A percentile compares a stretch with the other conserved stretches of the same genome.
Evolutionary conservation across 2,888 invertebrate species (phyloP).

Genomic region (Drosophila subsilvestris): DNA sequence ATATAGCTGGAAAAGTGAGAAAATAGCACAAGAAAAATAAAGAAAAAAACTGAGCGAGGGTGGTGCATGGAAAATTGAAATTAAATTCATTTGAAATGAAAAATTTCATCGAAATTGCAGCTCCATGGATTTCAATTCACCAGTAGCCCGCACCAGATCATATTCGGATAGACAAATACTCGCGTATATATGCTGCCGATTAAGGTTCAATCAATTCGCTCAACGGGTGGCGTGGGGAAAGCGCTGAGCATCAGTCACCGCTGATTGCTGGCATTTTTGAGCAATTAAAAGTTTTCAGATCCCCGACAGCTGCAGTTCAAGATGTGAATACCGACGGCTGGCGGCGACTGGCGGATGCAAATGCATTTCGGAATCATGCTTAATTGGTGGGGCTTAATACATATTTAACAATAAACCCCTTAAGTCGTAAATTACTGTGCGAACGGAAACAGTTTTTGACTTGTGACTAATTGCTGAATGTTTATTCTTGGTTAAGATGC

Average conservation of each 20-base stretch:
- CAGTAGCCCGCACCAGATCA: background rate
- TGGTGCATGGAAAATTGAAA: constrained; percentile 38
- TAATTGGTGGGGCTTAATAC: constrained; percentile 28
- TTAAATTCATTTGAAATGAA: constrained; percentile 53
- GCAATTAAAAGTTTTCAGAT: constrained; percentile 40
- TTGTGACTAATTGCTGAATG: constrained; percentile 19
- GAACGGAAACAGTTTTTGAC: constrained; percentile 20
- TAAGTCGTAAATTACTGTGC: constrained; percentile 27
- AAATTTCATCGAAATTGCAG: constrained; percentile 51
- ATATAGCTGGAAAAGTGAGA: constrained; percentile 4
- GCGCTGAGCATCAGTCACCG: constrained; percentile 17
- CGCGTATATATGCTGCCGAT: background rate
- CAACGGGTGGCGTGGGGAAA: constrained; percentile 28
- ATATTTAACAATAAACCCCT: constrained; percentile 22
- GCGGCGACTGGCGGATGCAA: background rate
- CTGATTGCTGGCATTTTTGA: constrained; percentile 42
- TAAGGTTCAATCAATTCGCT: constrained; percentile 18
- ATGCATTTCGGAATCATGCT: constrained; percentile 13
- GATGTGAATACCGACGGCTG: constrained; percentile 21
- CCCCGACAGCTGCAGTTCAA: constrained; percentile 27
- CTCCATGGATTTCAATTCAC: constrained; percentile 11
- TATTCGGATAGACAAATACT: constrained; percentile 21
- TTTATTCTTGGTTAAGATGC: background rate
- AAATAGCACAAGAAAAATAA: background rate
- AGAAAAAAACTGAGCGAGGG: background rate